A percentile compares a stretch with the other conserved stretches of the same genome.
Evolutionary conservation across 2,888 invertebrate genomes (phyloP).

Genomic region (Biston betularia): DNA sequence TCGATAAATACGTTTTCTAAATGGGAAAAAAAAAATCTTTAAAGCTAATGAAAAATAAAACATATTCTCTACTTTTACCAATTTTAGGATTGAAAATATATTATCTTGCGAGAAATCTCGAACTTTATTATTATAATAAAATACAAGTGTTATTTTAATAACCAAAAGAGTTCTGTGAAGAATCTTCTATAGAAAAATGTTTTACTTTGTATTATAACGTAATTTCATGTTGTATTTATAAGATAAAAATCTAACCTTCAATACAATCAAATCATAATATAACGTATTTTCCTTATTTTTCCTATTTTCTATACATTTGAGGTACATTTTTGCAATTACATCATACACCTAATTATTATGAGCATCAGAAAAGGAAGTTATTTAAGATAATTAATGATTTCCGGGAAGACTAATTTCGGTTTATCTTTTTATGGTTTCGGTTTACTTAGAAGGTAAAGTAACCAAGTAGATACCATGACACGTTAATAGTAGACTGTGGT

Average conservation of each 20-base stretch:
- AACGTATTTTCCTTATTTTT: background rate
- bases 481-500: background rate
- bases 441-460: background rate
- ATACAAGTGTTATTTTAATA: background rate
- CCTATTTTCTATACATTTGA: background rate
- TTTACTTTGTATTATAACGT: background rate
- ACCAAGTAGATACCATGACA: background rate
- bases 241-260: background rate
- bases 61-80: no score
- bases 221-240: background rate
- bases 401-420: background rate
- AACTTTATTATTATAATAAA: constrained; percentile 1
- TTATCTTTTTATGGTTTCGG: constrained; percentile 3
- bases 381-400: background rate
- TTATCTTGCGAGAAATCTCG: background rate
- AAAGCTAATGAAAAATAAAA: no score
- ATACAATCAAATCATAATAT: background rate
- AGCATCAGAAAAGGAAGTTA: constrained; percentile 1
- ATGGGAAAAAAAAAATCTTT: no score
- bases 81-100: no score
- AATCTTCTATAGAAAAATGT: background rate
- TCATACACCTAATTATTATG: background rate
- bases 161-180: background rate
- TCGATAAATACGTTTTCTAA: no score
- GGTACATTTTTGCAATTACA: constrained; percentile 5